phyloP scores from a whole-genome alignment of 2,113 vertebrate species.

The Mesoclemmys tuberculata region DNA sequence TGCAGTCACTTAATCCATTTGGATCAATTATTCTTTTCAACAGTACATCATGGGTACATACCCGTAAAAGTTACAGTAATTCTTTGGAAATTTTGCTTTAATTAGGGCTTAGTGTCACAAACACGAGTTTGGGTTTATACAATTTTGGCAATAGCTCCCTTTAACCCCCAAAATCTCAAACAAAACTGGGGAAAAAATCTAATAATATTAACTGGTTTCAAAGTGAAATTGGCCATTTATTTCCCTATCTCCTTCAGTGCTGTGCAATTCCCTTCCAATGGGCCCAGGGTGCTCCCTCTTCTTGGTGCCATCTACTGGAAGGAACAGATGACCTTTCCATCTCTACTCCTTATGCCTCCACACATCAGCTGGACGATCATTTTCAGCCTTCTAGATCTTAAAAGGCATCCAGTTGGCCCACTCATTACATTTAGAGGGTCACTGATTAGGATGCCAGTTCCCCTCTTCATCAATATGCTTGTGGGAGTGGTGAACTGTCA shows the following conservation, averaged over 20 bases:
- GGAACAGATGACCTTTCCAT: not conserved
- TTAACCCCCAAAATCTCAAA: not conserved
- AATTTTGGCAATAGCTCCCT: not conserved
- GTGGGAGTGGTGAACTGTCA: not conserved
- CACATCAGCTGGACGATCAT: not conserved
- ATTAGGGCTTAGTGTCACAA: not conserved
- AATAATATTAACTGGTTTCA: not conserved
- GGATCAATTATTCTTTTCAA: not conserved
- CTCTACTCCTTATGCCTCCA: not conserved
- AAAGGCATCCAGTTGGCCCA: not conserved
- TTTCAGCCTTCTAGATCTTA: not conserved
- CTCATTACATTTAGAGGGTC: not conserved
- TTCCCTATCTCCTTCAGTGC: not conserved
- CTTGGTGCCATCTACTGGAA: not conserved
- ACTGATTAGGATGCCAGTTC: not conserved
- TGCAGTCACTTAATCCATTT: not conserved
- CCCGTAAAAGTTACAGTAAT: not conserved
- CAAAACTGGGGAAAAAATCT: not conserved
- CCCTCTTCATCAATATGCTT: not conserved
- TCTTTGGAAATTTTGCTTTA: not conserved
- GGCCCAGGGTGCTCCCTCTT: not conserved
- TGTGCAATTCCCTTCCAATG: not conserved
- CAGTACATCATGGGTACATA: not conserved
- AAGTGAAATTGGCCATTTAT: not conserved
- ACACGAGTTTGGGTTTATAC: too few relatives aligned